phyloP scores from a whole-genome alignment of 2,888 invertebrate species.

The Oxyteleia sp. region DNA sequence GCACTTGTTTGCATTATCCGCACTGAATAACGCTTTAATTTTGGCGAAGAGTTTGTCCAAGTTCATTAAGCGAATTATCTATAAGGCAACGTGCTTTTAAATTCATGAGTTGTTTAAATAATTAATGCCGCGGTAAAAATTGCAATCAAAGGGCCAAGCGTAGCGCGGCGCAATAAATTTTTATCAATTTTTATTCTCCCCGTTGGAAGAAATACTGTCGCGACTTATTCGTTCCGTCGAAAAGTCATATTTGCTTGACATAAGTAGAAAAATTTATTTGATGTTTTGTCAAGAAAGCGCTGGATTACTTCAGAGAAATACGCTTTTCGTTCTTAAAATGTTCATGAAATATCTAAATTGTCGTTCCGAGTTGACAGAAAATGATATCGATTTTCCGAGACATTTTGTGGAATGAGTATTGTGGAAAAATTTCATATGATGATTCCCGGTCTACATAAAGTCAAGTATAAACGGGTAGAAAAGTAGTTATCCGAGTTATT shows the following conservation, averaged over 20 bases:
- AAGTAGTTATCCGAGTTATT: constrained; percentile 6
- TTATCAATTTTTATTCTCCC: neutral
- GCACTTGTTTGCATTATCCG: constrained; percentile 26
- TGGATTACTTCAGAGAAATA: constrained; percentile 46
- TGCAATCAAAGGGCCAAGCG: neutral
- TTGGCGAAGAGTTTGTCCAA: constrained; percentile 1
- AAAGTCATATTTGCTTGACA: constrained; percentile 37
- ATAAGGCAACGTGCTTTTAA: too few relatives aligned
- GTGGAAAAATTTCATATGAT: constrained; percentile 44
- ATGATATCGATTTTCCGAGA: constrained; percentile 51
- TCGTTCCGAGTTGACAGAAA: constrained; percentile 50
- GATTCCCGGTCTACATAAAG: constrained; percentile 14
- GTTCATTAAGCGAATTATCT: constrained; percentile 2
- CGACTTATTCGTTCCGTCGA: neutral
- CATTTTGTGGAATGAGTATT: constrained; percentile 39
- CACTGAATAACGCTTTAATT: constrained; percentile 22
- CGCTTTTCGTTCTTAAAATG: constrained; percentile 49
- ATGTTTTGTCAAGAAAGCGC: constrained; percentile 38
- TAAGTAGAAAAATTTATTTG: constrained; percentile 44
- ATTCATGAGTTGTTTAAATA: too few relatives aligned
- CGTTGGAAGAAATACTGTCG: neutral
- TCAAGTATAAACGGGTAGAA: constrained; percentile 14
- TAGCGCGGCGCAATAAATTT: neutral
- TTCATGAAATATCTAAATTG: constrained; percentile 53
- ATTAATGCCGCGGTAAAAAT: neutral